Evolutionary conservation across 2,113 vertebrate species (phyloP), one percentile per base, ranked within the genome.

Genomic region (Centrocercus urophasianus): DNA sequence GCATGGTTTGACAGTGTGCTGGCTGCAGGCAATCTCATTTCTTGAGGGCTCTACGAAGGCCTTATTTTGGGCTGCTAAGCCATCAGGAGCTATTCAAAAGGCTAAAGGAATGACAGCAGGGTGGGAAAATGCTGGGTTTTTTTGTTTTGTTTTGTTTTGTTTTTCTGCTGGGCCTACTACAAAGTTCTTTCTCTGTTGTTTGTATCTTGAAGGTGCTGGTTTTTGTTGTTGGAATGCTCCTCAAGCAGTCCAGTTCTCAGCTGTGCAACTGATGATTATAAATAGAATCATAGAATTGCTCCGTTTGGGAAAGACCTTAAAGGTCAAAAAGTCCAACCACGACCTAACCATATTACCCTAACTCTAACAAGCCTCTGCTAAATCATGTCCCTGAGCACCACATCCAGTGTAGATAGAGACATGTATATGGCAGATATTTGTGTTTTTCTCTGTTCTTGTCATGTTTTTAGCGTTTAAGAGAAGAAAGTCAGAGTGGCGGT

Each of bases 111-210:
- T 65, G 65, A 52, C 47, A 64, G 45, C 80, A 65, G 70, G 5
- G 5, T 57, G 86, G 77, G 80, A 91, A 88, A 81, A 69, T 74
- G 56, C 45, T 73, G 74, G 36, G 36, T 38, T 38, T 38, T 9
- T 38, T 38, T 38, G 4, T 3, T 45, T 84, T 36, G 8, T 36
- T 91, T 79, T 87, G 89, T 83, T 92, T 85, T 91, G 79, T 87
- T 91, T 83, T 92, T 83, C 59, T 76, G 36, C 56, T 76, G 71
- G 72, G 38, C 30, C 30, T 50, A 28, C 21, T 77, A 89, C 13
- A 96, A 77, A 72, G 82, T 40, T 78, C 36, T 60, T 72, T 86
- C 65, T 95, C n/a, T 67, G 87, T 59, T 79, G 80, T 92, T 90
- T 52, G 17, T 65, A 34, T 75, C 52, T 69, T 0, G 2, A 86